phyloP scores from a whole-genome alignment of 2,113 vertebrate genomes.

The Misgurnus mizolepis region DNA sequence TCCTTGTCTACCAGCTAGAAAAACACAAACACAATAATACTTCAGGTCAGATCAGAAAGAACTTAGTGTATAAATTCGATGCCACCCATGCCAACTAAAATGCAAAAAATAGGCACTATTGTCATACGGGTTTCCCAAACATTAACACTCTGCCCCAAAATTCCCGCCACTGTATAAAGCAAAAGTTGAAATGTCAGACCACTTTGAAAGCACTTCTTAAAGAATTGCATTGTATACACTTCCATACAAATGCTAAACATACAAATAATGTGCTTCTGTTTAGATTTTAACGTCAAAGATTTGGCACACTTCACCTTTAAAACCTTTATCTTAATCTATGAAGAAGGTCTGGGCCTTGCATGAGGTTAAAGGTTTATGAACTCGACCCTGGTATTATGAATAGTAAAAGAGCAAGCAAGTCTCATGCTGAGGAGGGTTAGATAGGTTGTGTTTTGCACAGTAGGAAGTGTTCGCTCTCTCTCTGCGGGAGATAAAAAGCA shows the following conservation, averaged over 20 bases:
- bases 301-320: not conserved
- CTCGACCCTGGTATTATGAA: not conserved
- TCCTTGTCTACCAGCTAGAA: conserved; percentile 77
- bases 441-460: conserved; percentile 10
- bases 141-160: not conserved
- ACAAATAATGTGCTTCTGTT: not conserved
- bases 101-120: no score
- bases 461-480: conserved; percentile 6
- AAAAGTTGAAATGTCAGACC: not conserved
- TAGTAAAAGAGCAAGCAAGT: not conserved
- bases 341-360: not conserved
- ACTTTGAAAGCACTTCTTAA: not conserved
- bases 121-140: not conserved
- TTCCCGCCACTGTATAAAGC: not conserved
- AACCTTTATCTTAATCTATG: not conserved
- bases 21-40: not conserved
- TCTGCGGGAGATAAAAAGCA: conserved; percentile 26
- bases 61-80: no score
- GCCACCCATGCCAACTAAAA: no score
- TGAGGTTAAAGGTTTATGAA: not conserved
- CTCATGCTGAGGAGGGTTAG: conserved; percentile 9
- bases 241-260: not conserved
- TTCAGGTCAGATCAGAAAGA: not conserved
- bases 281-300: not conserved
- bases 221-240: not conserved